phyloP scores from a whole-genome alignment of 2,113 vertebrate genomes.

The Mustela nigripes region DNA sequence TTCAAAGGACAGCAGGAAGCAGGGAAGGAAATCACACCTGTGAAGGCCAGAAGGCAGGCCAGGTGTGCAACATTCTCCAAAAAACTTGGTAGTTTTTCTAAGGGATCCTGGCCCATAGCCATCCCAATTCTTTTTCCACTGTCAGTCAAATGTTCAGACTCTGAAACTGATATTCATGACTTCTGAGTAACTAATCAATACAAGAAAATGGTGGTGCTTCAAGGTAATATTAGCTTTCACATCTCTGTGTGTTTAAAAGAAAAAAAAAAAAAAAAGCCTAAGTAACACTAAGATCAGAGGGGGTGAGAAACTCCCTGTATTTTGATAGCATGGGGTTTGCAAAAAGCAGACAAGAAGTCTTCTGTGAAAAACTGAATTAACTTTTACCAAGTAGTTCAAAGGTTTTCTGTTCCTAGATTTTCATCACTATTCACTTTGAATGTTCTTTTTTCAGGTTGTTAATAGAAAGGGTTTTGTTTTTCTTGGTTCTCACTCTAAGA shows the following conservation, averaged over 20 bases:
- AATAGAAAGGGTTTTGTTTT: conserved; percentile 69
- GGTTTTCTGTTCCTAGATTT: conserved; percentile 71
- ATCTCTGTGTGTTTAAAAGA: background rate
- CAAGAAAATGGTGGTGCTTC: conserved; percentile 69
- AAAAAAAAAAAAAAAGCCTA: conserved; percentile 23
- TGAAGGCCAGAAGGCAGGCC: background rate
- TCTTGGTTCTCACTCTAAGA: conserved; percentile 66
- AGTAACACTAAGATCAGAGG: conserved; percentile 22
- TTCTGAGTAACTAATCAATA: conserved; percentile 56
- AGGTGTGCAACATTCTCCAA: background rate
- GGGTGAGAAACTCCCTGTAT: conserved; percentile 49
- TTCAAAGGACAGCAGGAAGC: background rate
- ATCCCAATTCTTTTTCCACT: background rate
- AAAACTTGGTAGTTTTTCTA: background rate
- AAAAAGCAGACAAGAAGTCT: conserved; percentile 73
- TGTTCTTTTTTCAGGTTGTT: conserved; percentile 59
- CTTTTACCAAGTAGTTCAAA: conserved; percentile 74
- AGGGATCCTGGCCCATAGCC: background rate
- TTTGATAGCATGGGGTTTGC: conserved; percentile 65
- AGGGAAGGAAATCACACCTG: background rate
- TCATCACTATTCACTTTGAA: conserved; percentile 64
- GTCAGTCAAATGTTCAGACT: conserved; percentile 40
- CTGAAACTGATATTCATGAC: conserved; percentile 52
- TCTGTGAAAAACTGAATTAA: conserved; percentile 73
- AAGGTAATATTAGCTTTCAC: conserved; percentile 68